Percentiles rank a stretch among this genome's conserved stretches.
Evolutionary conservation across 2,113 vertebrate species (phyloP).

Genomic region (Campylomormyrus tamandua): DNA sequence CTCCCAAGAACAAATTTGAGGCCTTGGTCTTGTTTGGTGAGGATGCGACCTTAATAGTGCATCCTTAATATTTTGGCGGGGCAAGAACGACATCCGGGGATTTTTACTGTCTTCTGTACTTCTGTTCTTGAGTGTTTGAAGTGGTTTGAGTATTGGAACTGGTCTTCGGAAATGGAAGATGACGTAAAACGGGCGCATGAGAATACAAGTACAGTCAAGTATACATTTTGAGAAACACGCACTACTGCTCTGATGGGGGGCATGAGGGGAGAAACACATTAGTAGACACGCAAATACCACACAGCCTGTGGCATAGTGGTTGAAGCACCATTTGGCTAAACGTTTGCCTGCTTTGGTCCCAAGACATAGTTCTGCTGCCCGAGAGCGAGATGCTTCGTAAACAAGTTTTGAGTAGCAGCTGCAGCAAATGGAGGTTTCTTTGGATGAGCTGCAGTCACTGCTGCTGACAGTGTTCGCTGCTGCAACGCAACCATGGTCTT

Average conservation of each 20-base stretch:
- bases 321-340: neutral
- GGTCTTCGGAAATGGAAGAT: neutral
- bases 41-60: neutral
- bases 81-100: neutral
- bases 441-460: neutral
- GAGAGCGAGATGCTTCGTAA: neutral
- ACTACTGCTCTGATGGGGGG: neutral
- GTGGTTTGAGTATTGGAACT: neutral
- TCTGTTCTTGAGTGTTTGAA: neutral
- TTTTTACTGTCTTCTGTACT: neutral
- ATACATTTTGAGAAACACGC: neutral
- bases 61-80: neutral
- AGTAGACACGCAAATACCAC: neutral
- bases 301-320: neutral
- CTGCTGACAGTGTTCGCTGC: neutral
- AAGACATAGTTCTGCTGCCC: neutral
- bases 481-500: neutral
- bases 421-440: neutral
- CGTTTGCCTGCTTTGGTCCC: neutral
- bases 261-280: neutral
- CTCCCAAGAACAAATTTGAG: neutral
- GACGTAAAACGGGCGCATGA: neutral
- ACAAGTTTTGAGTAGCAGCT: neutral
- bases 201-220: neutral
- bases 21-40: neutral